A percentile compares a stretch with the other conserved stretches of the same genome.
Conservation (phyloP, 2,797 vertebrate genomes). For the Setipinna tenuifilis region DNA sequence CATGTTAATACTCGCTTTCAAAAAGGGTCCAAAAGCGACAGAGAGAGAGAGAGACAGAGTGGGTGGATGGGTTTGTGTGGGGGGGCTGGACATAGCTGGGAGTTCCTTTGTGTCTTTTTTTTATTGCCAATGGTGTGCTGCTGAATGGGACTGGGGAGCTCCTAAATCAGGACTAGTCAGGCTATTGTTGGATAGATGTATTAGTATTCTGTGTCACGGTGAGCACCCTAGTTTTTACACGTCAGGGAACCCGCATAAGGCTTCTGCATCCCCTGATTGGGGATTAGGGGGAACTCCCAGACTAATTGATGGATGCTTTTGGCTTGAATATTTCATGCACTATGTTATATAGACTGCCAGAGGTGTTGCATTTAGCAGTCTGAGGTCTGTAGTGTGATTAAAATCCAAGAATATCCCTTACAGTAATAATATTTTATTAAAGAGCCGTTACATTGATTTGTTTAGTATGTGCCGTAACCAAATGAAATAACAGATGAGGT, state of each 20-base stretch:
- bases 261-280: background rate
- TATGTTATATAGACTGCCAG: background rate
- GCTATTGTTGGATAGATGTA: background rate
- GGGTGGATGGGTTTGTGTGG: background rate
- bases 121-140: background rate
- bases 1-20: too few species aligned
- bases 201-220: background rate
- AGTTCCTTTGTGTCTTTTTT: background rate
- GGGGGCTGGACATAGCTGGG: too few species aligned
- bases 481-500: too few species aligned
- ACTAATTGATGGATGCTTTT: background rate
- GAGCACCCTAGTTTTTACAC: background rate
- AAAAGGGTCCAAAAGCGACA: too few species aligned
- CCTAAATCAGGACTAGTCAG: too few species aligned
- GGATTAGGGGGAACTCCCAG: background rate
- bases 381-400: too few species aligned
- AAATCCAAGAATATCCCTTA: too few species aligned
- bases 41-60: too few species aligned
- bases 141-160: background rate
- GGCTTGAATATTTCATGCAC: background rate
- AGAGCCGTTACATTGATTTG: too few species aligned
- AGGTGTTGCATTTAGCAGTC: background rate
- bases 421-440: too few species aligned
- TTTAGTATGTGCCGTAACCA: too few species aligned
- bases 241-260: background rate